Evolutionary conservation across 2,888 invertebrate species (phyloP), one percentile per base, ranked within the genome.

Genomic region (Leucophenga montana): DNA sequence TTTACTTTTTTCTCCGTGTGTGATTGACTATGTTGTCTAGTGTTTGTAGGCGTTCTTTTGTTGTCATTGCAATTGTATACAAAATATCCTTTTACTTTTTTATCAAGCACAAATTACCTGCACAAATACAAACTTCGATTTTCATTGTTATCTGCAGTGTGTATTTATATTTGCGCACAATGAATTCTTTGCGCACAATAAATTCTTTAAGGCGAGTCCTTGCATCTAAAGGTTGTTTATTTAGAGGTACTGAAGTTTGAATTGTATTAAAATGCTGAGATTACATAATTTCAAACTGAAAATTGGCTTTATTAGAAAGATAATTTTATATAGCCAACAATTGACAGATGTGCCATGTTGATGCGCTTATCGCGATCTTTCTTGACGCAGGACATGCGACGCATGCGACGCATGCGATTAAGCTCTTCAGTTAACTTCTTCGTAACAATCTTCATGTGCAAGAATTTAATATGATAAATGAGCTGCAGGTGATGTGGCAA

Each of bases 261-360:
- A n/a, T n/a, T n/a, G n/a, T n/a, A n/a, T n/a, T n/a, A n/a, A n/a
- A n/a, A n/a, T n/a, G n/a, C n/a, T n/a, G n/a, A n/a, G n/a, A n/a
- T n/a, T n/a, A n/a, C n/a, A n/a, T n/a, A n/a, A n/a, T n/a, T n/a
- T n/a, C n/a, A n/a, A n/a, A n/a, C n/a, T n/a, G n/a, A n/a, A n/a
- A n/a, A n/a, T n/a, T n/a, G n/a, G n/a, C n/a, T n/a, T n/a, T n/a
- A n/a, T n/a, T n/a, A n/a, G n/a, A n/a, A n/a, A n/a, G n/a, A n/a
- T n/a, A n/a, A n/a, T n/a, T n/a, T n/a, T n/a, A n/a, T n/a, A n/a
- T n/a, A 94, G 66, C 98, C 99, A 67, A 99, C 95, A 77, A 99
- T 95, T 72, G 95, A 95, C 78, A 99, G 91, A 89, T 97, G 93
- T 0, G 99, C 99, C 99, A 99, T 99, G 89, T 99, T 99, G 68